Base-by-base conservation (phyloP, 92 coral and sea anemone species). In the Epizoanthus ramosus region DNA sequence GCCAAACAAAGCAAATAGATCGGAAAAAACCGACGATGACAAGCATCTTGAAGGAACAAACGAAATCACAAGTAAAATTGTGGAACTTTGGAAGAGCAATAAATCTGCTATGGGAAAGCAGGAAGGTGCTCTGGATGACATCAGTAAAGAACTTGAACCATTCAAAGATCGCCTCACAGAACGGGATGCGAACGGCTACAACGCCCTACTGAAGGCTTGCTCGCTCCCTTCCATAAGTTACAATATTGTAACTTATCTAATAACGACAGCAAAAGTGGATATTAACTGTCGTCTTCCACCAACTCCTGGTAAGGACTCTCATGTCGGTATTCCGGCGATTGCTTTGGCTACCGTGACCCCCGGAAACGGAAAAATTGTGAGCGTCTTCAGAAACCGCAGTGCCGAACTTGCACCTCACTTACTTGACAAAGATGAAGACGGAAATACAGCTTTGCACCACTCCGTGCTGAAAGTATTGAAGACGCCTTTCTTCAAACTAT, bases 401-500 rank as follows among this genome's bases (percentile, higher is more conserved):
- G 24, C 12, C 2, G 54, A 74, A 17, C 63, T 73, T 18, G 23
- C 6, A 6, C 45, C 64, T 2, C 77, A 13, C 24, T 17, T 79
- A 13, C 33, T 56, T 14, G 86, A 81, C 75, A 5, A 24, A 8
- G 79, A 73, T 54, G 47, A 56, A 58, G 71, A 87, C 12, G 83
- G 86, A 25, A 87, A 87, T 64, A 87, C 83, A 19, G 90, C 74
- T 35, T 22, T 81, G 71, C 90, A 87, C 73, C 86, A 87, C 74
- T 53, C 66, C 17, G 86, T 87, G 50, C 39, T 74, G 56, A 24
- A 33, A 21, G 35, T 66, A 14, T 50, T 67, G 1, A 87, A 81
- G 57, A 35, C 23, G 17, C 57, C 86, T 25, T 87, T 87, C 57
- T 63, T 43, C 41, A 66, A 74, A 33, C 22, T 87, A 53, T 81